phyloP scores from a whole-genome alignment of 1,140 invertebrate species.

The Chionoecetes opilio region DNA sequence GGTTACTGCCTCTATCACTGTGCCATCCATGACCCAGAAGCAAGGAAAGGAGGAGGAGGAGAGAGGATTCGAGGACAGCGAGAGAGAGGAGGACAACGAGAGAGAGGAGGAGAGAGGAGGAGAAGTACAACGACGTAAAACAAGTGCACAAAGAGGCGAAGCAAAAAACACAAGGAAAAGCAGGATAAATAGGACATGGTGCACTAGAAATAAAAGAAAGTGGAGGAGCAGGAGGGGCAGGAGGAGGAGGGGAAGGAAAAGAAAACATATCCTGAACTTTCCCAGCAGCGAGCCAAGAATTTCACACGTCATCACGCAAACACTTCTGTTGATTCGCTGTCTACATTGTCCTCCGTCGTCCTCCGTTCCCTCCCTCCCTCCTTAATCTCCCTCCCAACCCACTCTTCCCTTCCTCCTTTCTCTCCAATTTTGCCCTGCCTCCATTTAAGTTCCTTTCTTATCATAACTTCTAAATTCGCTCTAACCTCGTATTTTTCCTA shows the following conservation, averaged over 20 bases:
- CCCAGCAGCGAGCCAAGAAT: neutral
- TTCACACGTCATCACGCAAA: neutral
- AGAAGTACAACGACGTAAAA: neutral
- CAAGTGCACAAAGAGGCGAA: neutral
- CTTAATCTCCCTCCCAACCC: neutral
- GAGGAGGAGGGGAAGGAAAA: neutral
- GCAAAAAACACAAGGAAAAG: neutral
- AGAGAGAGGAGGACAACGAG: neutral
- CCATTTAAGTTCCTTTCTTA: no score
- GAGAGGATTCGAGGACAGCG: no score
- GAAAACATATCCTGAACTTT: neutral
- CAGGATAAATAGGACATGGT: neutral
- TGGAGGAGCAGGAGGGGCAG: neutral
- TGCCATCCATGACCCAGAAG: no score
- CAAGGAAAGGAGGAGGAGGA: neutral
- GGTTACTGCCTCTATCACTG: no score
- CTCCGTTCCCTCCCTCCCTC: neutral
- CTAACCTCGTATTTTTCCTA: neutral
- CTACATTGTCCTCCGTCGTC: neutral
- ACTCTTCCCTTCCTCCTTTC: no score
- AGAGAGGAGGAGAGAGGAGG: neutral
- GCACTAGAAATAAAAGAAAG: neutral
- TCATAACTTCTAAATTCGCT: neutral
- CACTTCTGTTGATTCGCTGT: neutral
- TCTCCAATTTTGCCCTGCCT: no score